Percentiles rank a stretch among this genome's conserved stretches.
phyloP scores from a whole-genome alignment of 2,888 invertebrate genomes.

The Chrysolina haemoptera region DNA sequence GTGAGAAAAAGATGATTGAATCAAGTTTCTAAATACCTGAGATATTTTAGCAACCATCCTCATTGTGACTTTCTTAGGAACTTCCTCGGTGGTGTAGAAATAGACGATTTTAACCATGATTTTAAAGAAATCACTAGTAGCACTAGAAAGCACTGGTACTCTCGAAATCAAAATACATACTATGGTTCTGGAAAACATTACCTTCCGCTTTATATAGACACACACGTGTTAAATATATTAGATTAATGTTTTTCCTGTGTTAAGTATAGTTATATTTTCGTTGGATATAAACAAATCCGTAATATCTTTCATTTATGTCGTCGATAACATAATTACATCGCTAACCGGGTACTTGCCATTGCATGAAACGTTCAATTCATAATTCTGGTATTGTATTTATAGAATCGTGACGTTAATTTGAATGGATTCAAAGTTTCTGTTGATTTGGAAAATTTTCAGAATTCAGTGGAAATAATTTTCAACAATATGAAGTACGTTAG shows the following conservation, averaged over 20 bases:
- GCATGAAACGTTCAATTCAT: conserved; percentile 12
- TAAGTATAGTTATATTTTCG: conserved; percentile 14
- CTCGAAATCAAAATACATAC: conserved; percentile 15
- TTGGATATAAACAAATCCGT: conserved; percentile 25
- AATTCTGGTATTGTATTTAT: not conserved
- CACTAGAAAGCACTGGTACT: not conserved
- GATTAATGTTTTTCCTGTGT: conserved; percentile 18
- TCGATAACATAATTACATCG: conserved; percentile 8
- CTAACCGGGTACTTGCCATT: not conserved
- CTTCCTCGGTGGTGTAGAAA: conserved; percentile 37
- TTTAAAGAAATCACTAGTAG: not conserved
- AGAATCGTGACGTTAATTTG: not conserved
- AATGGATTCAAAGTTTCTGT: not conserved
- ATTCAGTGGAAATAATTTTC: not conserved
- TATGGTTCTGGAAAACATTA: not conserved
- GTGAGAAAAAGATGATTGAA: not conserved
- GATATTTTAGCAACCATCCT: conserved; percentile 42
- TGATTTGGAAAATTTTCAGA: not conserved
- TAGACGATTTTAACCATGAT: conserved; percentile 36
- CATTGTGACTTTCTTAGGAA: conserved; percentile 36
- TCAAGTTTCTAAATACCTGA: conserved; percentile 33
- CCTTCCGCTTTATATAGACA: conserved; percentile 15
- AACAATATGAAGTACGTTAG: not conserved
- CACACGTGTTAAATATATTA: conserved; percentile 28
- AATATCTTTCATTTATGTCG: conserved; percentile 24